Base-by-base conservation (phyloP, 1,140 invertebrate genomes). In the Aplysia californica region DNA sequence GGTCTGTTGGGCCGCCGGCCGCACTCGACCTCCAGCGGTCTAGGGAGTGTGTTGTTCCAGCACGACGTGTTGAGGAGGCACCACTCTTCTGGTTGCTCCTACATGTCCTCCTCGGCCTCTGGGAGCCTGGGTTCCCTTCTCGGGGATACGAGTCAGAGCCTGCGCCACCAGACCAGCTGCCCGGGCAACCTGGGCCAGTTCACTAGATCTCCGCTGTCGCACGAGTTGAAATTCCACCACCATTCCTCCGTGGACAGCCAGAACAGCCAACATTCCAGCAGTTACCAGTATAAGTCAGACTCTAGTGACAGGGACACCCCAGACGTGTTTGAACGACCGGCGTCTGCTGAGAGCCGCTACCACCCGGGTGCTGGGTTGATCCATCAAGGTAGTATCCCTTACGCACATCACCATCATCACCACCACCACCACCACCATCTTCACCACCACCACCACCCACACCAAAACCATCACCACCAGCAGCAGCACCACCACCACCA, bases 311-410 rank as follows among this genome's bases (percentile, higher is more conserved):
- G 21, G 1, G 70, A 72, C 70, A 59, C 56, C 1, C 44, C 55
- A 6, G n/a, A 20, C 66, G 31, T 15, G 23, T 21, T 1, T n/a
- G 41, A 55, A 21, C 1, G 1, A 20, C 31, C 69, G 21, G 36
- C 20, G 1, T 26, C 6, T 15, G 6, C 0, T 1, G 38, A 38
- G 33, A 35, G n/a, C 3, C 64, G 41, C 6, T 75, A 65, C 23
- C 6, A 23, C 29, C 58, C 38, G 18, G 61, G 72, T 5, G 36
- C 59, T 15, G 72, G 72, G 0, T 41, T 75, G 29, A 41, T 75
- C 4, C 72, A 75, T 29, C 72, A 75, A 31, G 72, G 72, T 2
- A 75, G 72, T 31, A 75, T 75, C 2, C 72, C 72, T 61, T 10
- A 61, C 58, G 6, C 6, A 6, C 58, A 61, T 6, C 29, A 31